A percentile compares a stretch with the other conserved stretches of the same genome.
phyloP scores from a whole-genome alignment of 2,797 vertebrate species.

The Gymnodraco acuticeps region DNA sequence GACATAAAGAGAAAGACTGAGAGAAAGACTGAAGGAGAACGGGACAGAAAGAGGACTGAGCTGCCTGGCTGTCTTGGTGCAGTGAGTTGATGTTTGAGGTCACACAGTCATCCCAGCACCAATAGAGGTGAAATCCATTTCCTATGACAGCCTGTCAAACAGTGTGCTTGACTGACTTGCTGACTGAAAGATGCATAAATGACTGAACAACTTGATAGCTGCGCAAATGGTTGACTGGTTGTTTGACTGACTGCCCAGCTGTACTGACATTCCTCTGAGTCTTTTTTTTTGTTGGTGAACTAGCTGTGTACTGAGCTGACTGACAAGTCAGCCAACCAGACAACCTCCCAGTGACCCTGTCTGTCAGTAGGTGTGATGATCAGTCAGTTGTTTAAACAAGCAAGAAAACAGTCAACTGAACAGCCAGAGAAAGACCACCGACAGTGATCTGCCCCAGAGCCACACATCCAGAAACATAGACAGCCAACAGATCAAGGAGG shows the following conservation, averaged over 20 bases:
- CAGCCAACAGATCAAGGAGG: constrained; percentile 44
- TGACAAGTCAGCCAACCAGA: constrained; percentile 27
- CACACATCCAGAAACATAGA: constrained; percentile 36
- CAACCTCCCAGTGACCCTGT: constrained; percentile 14
- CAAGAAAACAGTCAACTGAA: constrained; percentile 12
- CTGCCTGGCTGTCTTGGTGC: constrained; percentile 55
- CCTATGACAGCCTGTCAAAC: constrained; percentile 51
- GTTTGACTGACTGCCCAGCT: constrained; percentile 17
- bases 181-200: constrained; percentile 36
- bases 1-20: neutral
- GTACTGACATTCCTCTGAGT: neutral
- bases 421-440: constrained; percentile 9
- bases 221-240: constrained; percentile 36
- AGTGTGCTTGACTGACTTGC: constrained; percentile 27
- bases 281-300: neutral
- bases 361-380: constrained; percentile 14
- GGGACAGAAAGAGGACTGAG: constrained; percentile 22
- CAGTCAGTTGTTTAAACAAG: constrained; percentile 23
- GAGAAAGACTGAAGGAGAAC: neutral
- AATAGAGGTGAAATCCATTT: constrained; percentile 55
- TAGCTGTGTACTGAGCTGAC: constrained; percentile 14
- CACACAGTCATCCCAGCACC: constrained; percentile 54
- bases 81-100: constrained; percentile 68
- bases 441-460: constrained; percentile 26
- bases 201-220: constrained; percentile 12